Evolutionary conservation across 2,888 invertebrate genomes (phyloP), one percentile per base, ranked within the genome.

Genomic region (Mimachlamys varia): DNA sequence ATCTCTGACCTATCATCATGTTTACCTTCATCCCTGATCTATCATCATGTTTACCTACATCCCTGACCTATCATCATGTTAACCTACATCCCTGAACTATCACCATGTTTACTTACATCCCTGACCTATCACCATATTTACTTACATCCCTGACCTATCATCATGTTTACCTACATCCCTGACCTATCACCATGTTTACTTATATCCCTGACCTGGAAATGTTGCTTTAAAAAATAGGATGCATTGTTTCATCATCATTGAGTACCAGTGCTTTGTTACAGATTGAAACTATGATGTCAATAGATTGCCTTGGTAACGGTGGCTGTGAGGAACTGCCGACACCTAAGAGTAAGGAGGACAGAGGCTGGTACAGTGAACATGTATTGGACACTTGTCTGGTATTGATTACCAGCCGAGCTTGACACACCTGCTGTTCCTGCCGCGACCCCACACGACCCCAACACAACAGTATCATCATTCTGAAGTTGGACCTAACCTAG

Each of bases 381-480:
- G 44, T 44, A 44, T 44, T 44, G 76, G 76, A 76, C 76, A 76
- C 76, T 76, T 33, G 76, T 58, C 58, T 58, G 58, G 58, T 76
- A 76, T 76, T 76, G 76, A 76, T 76, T 33, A 33, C 27, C 62
- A 53, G 53, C 53, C 10, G 10, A 53, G 53, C 53, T 53, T n/a
- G 22, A 58, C 76, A 76, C 76, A 76, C 76, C 76, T 76, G 76
- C 76, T 76, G 76, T 76, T 76, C 33, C 33, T 7, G 22, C 58
- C 19, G 33, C 27, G 76, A 76, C 76, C 76, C 76, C 27, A 7
- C n/a, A n/a, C n/a, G n/a, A 58, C 58, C 58, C 58, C 58, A 58
- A 58, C 58, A 19, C 7, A 19, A 58, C 58, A 3, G 19, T 22
- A 58, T 7, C 58, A 58, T 58, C 22, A 58, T n/a, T 58, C 58